Base-by-base conservation (phyloP, 2,797 vertebrate genomes). In the Sparus aurata region DNA sequence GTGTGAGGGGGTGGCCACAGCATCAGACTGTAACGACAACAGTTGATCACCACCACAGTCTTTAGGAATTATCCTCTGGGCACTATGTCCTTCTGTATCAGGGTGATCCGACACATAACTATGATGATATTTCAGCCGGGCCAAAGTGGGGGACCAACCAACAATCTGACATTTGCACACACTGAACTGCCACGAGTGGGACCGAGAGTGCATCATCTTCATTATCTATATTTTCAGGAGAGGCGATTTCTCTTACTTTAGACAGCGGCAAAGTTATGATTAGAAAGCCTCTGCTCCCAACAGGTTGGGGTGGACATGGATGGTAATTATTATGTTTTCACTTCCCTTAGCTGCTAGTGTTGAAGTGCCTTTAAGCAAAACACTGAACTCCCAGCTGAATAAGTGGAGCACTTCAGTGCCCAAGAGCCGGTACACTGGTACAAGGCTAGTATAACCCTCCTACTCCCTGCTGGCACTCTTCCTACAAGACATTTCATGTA, bases 341-440 rank as follows among this genome's bases (percentile, higher is more conserved):
- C 30, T 41, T 72, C 30, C 57, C 47, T 62, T 2, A 49, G 54
- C 52, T 70, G 47, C 30, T 25, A 9, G 22, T 60, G 69, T 59
- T 79, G 54, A 58, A 61, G 72, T 50, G 22, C 73, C 79, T 74
- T 83, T 72, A 23, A 87, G 85, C 81, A 80, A 77, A 70, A 49
- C 84, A 74, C 15, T 55, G 23, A 87, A 82, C 49, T 75, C 67
- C 38, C 57, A 77, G 71, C 34, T 71, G 75, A 25, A 75, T 38
- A 57, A 75, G 41, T 12, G 64, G 68, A 76, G 57, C 59, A 64
- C 20, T 75, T 52, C 23, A 70, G 68, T 63, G 55, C 68, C 64
- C 76, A 70, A 23, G 77, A 71, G 72, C 79, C 20, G 2, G 25
- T 12, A 22, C 38, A 25, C 18, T 45, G 1, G 45, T 49, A 70